Evolutionary conservation across 2,888 invertebrate genomes (phyloP), one percentile per base, ranked within the genome.

Genomic region (Abrostola tripartita): DNA sequence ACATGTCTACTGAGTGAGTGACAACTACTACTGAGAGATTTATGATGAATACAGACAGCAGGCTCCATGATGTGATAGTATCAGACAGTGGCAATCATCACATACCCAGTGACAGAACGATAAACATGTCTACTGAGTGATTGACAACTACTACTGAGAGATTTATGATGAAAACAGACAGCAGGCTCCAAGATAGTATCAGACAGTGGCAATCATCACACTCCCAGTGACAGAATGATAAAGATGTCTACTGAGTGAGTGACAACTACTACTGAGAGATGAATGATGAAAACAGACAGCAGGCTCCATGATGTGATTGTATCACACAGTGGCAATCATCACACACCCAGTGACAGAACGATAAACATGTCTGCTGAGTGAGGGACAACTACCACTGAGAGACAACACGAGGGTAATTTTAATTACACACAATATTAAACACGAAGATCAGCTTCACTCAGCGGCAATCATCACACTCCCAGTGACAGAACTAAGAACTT

Each of bases 311-410:
- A 4, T 24, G 24, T 24, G 24, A 24, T 24, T 2, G 24, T 24
- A 24, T 24, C 59, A n/a, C 11, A 42, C 14, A n/a, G 47, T 10
- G 6, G 5, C 10, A 60, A 37, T 68, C 9, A 79, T 82, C 76
- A 78, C 60, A 59, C 55, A 72, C 71, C 78, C 78, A 81, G 79
- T 82, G 83, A 77, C 79, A 81, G 74, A 75, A 71, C 67, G 5
- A 38, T 6, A 9, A 59, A 78, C 74, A 61, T 83, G 78, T 66
- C 65, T 63, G 59, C 76, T 72, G 56, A 53, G 65, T 50, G 47
- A 65, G 59, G 74, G 71, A 72, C 57, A 61, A 73, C 72, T 72
- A 61, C 37, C n/a, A 10, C 38, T 52, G 41, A 61, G 40, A 44
- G 42, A n/a, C n/a, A n/a, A n/a, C n/a, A n/a, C n/a, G n/a, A n/a